Evolutionary conservation across 2,797 vertebrate genomes (phyloP).

Genomic region (Channa striata): DNA sequence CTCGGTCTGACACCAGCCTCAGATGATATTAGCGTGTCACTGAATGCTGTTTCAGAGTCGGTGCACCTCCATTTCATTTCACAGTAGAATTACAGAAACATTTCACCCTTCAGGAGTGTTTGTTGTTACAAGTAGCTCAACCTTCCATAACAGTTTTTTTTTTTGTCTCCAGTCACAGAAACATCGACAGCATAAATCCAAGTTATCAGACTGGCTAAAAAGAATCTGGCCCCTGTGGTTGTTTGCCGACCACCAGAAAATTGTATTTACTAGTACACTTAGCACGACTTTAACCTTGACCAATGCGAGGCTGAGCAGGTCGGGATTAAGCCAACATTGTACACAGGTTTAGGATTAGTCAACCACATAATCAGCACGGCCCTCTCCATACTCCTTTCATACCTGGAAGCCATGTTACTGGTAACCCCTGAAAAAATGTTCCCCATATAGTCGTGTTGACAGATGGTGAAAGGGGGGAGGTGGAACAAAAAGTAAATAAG

Average conservation of each 20-base stretch:
- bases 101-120: slow-evolving; percentile 18
- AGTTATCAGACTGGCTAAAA: slow-evolving; percentile 75
- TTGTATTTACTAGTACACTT: slow-evolving; percentile 81
- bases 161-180: slow-evolving; percentile 8
- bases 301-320: slow-evolving; percentile 36
- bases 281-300: slow-evolving; percentile 75
- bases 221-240: slow-evolving; percentile 66
- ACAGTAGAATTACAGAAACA: slow-evolving; percentile 37
- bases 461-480: slow-evolving; percentile 80
- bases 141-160: slow-evolving; percentile 45
- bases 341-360: slow-evolving; percentile 67
- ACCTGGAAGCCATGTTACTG: slow-evolving; percentile 75
- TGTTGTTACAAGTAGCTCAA: slow-evolving; percentile 66
- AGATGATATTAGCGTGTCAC: slow-evolving; percentile 21
- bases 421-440: slow-evolving; percentile 73
- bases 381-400: slow-evolving; percentile 40
- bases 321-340: slow-evolving; percentile 59
- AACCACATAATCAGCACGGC: slow-evolving; percentile 73
- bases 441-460: slow-evolving; percentile 76
- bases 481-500: slow-evolving; percentile 81
- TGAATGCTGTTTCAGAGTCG: slow-evolving; percentile 11
- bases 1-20: slow-evolving; percentile 34
- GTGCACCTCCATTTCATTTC: slow-evolving; percentile 45
- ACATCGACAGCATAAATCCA: slow-evolving; percentile 60
- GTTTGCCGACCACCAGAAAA: slow-evolving; percentile 78